Percentiles rank a stretch among this genome's conserved stretches.
These are phyloP conservation scores for Nematostella vectensis DNA, from an alignment of 92 coral and sea anemone genomes.

Conservation along the genomic window DNA sequence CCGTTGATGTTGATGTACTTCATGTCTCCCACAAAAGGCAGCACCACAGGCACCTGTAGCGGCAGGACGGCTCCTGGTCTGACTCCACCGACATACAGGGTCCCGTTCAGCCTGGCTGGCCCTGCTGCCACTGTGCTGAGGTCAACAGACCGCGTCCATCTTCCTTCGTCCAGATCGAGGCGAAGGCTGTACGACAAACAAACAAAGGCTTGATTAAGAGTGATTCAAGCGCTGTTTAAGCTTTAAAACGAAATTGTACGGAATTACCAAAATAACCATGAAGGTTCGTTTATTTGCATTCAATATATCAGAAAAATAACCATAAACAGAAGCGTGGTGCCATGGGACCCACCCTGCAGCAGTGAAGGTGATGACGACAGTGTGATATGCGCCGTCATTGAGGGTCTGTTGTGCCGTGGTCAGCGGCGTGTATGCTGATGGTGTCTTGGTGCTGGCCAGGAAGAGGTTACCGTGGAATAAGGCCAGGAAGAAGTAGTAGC, in stretches of 20 bases:
- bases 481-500: slow-evolving; percentile 63
- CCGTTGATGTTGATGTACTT: slow-evolving; percentile 38
- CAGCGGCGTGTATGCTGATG: slow-evolving; percentile 13
- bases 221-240: too few relatives aligned
- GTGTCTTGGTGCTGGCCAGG: slow-evolving; percentile 40
- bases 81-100: slow-evolving; percentile 67
- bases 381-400: slow-evolving; percentile 90
- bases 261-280: too few relatives aligned
- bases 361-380: slow-evolving; percentile 26
- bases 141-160: slow-evolving; percentile 8
- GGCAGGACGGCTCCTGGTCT: slow-evolving; percentile 37
- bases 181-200: slow-evolving; percentile 16
- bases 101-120: slow-evolving; percentile 58
- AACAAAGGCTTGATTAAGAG: background rate
- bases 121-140: slow-evolving; percentile 27
- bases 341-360: background rate
- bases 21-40: slow-evolving; percentile 71
- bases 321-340: too few relatives aligned
- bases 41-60: slow-evolving; percentile 51
- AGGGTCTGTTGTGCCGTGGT: slow-evolving; percentile 56
- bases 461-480: slow-evolving; percentile 88
- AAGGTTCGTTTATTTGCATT: too few relatives aligned
- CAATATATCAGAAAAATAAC: too few relatives aligned
- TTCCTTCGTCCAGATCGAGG: slow-evolving; percentile 22
- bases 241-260: too few relatives aligned